phyloP scores from a whole-genome alignment of 2,888 invertebrate genomes.

The Cerastis rubricosa region DNA sequence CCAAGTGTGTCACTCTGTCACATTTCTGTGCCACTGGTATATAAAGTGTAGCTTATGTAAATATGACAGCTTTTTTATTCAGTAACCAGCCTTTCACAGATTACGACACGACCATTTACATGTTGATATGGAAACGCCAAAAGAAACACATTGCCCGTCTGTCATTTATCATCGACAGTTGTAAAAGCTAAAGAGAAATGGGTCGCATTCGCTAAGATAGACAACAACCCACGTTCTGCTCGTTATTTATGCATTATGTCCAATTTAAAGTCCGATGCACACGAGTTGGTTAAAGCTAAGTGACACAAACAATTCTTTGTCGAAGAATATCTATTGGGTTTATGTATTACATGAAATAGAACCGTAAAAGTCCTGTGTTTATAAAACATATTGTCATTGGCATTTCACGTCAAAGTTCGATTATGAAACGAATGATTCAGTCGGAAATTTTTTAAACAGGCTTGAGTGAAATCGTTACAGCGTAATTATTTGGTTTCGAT shows the following conservation, averaged over 20 bases:
- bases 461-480: slow-evolving; percentile 19
- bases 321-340: slow-evolving; percentile 13
- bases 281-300: slow-evolving; percentile 16
- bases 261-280: slow-evolving; percentile 28
- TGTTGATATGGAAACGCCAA: slow-evolving; percentile 25
- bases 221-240: slow-evolving; percentile 22
- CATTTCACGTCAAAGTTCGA: slow-evolving; percentile 11
- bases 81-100: not conserved
- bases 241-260: slow-evolving; percentile 39
- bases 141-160: slow-evolving; percentile 33
- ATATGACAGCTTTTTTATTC: slow-evolving; percentile 44
- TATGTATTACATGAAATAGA: slow-evolving; percentile 29
- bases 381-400: slow-evolving; percentile 29
- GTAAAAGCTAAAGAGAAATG: slow-evolving; percentile 44
- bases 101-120: slow-evolving; percentile 27
- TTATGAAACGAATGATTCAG: slow-evolving; percentile 9
- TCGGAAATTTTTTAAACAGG: not conserved
- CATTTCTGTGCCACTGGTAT: slow-evolving; percentile 23
- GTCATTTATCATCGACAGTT: slow-evolving; percentile 22
- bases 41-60: slow-evolving; percentile 41
- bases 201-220: slow-evolving; percentile 15
- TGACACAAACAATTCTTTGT: slow-evolving; percentile 14
- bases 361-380: slow-evolving; percentile 10
- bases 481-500: slow-evolving; percentile 44
- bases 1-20: slow-evolving; percentile 36